Conservation (phyloP, 2,113 vertebrate species). For the Onychorhynchus coronatus region DNA sequence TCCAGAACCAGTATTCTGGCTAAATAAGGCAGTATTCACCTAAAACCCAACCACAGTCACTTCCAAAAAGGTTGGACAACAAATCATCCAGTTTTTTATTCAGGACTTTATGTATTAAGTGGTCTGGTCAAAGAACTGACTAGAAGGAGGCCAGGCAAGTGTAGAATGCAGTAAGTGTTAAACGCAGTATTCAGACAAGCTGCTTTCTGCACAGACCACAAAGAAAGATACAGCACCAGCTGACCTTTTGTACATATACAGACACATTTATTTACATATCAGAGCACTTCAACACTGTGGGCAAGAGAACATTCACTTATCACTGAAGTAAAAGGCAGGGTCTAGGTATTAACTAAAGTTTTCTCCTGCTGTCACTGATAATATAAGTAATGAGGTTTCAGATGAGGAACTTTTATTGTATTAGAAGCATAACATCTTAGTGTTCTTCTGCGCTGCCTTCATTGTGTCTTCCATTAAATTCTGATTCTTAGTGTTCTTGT, state of each 20-base stretch:
- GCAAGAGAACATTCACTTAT: background rate
- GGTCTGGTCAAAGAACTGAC: background rate
- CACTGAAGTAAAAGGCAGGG: background rate
- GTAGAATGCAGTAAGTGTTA: background rate
- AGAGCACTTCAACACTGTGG: background rate
- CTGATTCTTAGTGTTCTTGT: background rate
- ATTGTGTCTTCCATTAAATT: background rate
- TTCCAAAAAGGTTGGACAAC: background rate
- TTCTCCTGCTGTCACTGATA: background rate
- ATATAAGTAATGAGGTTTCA: background rate
- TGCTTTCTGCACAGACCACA: background rate
- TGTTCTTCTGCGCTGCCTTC: background rate
- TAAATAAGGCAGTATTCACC: too few relatives aligned
- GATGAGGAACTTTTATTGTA: background rate
- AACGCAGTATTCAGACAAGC: background rate
- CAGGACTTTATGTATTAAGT: background rate
- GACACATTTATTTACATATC: too few relatives aligned
- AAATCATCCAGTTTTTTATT: background rate
- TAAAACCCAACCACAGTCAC: background rate
- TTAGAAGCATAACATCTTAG: background rate
- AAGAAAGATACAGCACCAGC: background rate
- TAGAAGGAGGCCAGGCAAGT: background rate
- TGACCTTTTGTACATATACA: background rate
- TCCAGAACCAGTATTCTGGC: too few relatives aligned
- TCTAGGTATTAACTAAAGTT: background rate